Evolutionary conservation across 2,888 invertebrate species (phyloP).

Genomic region (Flexamia atlantica): DNA sequence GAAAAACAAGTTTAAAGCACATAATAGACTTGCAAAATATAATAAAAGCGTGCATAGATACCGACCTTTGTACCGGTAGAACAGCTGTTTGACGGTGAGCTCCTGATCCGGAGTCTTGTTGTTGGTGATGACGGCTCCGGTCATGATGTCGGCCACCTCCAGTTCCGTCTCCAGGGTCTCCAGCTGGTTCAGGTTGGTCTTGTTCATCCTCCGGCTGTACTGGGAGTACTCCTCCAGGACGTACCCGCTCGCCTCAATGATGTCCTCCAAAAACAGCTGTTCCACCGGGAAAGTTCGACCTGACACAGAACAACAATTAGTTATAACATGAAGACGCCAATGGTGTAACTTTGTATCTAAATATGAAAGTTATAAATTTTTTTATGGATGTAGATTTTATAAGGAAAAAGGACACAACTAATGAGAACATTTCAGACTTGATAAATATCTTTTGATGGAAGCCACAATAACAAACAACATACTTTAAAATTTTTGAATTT

Average conservation of each 20-base stretch:
- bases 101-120: constrained; percentile 84
- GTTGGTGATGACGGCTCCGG: constrained; percentile 79
- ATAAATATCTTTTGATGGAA: no score
- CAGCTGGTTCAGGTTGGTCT: constrained; percentile 71
- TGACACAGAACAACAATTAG: constrained; percentile 66
- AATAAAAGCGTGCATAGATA: no score
- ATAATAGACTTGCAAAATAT: no score
- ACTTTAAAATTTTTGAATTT: no score
- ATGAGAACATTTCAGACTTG: no score
- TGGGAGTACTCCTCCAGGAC: constrained; percentile 81
- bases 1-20: no score
- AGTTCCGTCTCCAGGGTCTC: constrained; percentile 81
- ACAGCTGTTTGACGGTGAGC: constrained; percentile 81
- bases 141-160: constrained; percentile 78
- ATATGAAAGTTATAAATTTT: no score
- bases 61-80: constrained; percentile 83
- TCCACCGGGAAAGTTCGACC: constrained; percentile 90
- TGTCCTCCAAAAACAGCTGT: constrained; percentile 89
- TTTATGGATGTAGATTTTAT: no score
- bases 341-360: no score
- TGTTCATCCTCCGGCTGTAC: constrained; percentile 80
- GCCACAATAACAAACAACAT: no score
- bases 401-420: no score
- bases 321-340: no score
- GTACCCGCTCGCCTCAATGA: constrained; percentile 82